phyloP scores from a whole-genome alignment of 2,113 vertebrate genomes.

The Furnarius figulus region DNA sequence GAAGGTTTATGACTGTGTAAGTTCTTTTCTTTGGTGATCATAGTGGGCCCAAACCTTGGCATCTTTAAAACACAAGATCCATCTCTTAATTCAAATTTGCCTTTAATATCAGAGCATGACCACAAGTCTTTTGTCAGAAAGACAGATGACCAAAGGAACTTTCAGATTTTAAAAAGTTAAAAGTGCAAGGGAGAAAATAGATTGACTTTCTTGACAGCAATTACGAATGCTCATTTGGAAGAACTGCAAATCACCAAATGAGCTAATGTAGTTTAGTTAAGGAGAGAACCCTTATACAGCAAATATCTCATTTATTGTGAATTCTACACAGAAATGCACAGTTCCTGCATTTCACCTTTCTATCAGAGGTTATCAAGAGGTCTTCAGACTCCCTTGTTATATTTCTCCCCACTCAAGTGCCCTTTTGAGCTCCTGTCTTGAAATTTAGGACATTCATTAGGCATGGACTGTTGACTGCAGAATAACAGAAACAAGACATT shows the following conservation, averaged over 20 bases:
- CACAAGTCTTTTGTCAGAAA: background rate
- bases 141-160: background rate
- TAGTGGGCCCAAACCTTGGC: background rate
- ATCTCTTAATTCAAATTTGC: background rate
- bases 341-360: background rate
- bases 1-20: background rate
- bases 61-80: background rate
- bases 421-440: background rate
- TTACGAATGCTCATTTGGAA: background rate
- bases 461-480: background rate
- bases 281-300: background rate
- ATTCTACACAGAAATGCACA: background rate
- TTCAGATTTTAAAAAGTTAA: background rate
- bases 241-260: background rate
- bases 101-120: background rate
- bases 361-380: background rate
- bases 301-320: background rate
- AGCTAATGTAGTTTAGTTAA: background rate
- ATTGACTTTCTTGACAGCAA: background rate
- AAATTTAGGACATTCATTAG: conserved; percentile 25
- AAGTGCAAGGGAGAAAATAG: background rate
- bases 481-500: background rate
- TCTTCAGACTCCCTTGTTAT: background rate
- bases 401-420: background rate
- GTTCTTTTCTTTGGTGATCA: background rate